phyloP scores from a whole-genome alignment of 1,140 invertebrate species.

The Pseudachorutes palmiensis region DNA sequence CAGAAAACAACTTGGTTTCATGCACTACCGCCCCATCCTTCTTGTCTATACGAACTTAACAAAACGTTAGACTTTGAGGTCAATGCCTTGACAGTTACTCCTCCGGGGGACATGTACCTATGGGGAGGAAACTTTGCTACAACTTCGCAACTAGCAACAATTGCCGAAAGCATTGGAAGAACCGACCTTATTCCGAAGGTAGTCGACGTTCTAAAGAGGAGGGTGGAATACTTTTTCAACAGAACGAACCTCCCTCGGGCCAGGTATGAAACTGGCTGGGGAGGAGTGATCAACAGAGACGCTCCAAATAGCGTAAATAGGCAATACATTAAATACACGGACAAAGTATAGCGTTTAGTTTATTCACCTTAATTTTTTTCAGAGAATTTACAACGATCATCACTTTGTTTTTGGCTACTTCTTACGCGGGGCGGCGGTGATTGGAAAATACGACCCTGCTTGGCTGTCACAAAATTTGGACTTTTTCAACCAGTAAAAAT shows the following conservation, averaged over 20 bases:
- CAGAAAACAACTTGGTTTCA: slow-evolving; percentile 27
- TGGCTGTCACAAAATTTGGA: slow-evolving; percentile 16
- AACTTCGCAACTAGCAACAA: slow-evolving; percentile 21
- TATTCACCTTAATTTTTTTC: neutral
- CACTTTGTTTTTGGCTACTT: slow-evolving; percentile 12
- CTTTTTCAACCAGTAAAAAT: slow-evolving; percentile 14
- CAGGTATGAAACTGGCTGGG: slow-evolving; percentile 25
- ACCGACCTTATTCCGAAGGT: slow-evolving; percentile 13
- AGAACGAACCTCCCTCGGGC: neutral
- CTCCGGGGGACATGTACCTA: slow-evolving; percentile 30
- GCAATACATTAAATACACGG: neutral
- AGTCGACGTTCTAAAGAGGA: slow-evolving; percentile 12
- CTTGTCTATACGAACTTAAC: slow-evolving; percentile 19
- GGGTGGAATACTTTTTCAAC: slow-evolving; percentile 7
- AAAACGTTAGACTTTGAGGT: slow-evolving; percentile 31
- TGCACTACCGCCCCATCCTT: slow-evolving; percentile 18
- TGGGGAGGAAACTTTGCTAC: slow-evolving; percentile 28
- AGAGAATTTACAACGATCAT: slow-evolving; percentile 14
- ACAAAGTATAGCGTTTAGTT: neutral
- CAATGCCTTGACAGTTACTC: slow-evolving; percentile 16
- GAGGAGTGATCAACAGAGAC: slow-evolving; percentile 14
- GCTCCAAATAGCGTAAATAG: neutral
- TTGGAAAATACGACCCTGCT: slow-evolving; percentile 16
- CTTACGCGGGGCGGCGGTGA: slow-evolving; percentile 14
- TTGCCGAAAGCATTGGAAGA: slow-evolving; percentile 25